Conservation (phyloP, 92 coral and sea anemone genomes). For the Zoanthus sansibaricus region DNA sequence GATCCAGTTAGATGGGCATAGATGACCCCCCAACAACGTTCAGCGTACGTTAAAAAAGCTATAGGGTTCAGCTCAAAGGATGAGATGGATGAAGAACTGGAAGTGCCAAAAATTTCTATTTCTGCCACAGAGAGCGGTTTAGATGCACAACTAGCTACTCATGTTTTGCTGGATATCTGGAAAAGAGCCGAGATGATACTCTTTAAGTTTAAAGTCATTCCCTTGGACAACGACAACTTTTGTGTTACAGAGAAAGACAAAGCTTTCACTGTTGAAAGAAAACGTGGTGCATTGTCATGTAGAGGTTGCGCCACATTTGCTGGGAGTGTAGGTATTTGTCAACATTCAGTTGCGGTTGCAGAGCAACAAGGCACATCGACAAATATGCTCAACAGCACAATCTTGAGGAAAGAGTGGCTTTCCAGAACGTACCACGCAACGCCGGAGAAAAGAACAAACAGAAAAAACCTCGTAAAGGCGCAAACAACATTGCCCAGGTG, state of each 20-base stretch:
- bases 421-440: conserved; percentile 19
- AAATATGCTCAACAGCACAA: conserved; percentile 13
- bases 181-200: conserved; percentile 34
- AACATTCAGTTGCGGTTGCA: conserved; percentile 32
- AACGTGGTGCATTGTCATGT: not conserved
- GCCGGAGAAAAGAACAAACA: conserved; percentile 36
- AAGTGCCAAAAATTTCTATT: not conserved
- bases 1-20: conserved; percentile 45
- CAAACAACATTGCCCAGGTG: conserved; percentile 31
- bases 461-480: conserved; percentile 32
- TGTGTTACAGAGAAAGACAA: conserved; percentile 27
- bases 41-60: conserved; percentile 33
- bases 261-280: conserved; percentile 7
- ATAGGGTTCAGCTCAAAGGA: conserved; percentile 18
- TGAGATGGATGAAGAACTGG: not conserved
- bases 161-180: conserved; percentile 31
- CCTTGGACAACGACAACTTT: conserved; percentile 18
- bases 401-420: conserved; percentile 32
- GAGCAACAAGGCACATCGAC: conserved; percentile 5
- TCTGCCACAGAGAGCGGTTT: conserved; percentile 31
- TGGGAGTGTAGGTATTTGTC: conserved; percentile 25
- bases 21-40: conserved; percentile 37
- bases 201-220: not conserved
- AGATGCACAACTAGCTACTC: conserved; percentile 1
- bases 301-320: conserved; percentile 29